Evolutionary conservation across 2,797 vertebrate genomes (phyloP).

Genomic region (Morus bassanus): DNA sequence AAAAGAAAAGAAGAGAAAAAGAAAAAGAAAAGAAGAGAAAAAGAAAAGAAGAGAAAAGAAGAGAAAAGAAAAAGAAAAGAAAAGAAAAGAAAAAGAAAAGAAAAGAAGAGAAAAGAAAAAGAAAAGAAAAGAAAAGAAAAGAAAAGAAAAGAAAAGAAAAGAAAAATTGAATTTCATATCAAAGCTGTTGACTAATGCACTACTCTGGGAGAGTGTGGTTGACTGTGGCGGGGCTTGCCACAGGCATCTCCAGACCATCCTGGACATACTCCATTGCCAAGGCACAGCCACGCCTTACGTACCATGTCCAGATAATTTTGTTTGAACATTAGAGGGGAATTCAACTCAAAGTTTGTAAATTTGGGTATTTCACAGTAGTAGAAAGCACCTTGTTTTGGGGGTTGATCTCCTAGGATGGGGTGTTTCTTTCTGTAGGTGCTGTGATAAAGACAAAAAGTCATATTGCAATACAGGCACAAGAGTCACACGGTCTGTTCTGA

Average conservation of each 20-base stretch:
- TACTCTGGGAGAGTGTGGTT: rapidly evolving
- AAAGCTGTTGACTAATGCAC: background rate
- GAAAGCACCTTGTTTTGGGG: background rate
- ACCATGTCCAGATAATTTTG: background rate
- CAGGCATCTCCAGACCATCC: background rate
- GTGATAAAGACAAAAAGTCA: background rate
- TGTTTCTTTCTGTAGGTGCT: background rate
- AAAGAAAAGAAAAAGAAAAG: no score
- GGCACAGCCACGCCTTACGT: background rate
- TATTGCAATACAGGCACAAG: background rate
- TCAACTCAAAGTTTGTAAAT: background rate
- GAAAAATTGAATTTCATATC: background rate
- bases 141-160: no score
- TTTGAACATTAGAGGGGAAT: background rate
- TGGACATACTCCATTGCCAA: background rate
- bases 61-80: no score
- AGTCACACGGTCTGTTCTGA: background rate
- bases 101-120: no score
- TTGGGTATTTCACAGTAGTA: background rate
- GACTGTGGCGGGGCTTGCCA: rapidly evolving
- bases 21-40: no score
- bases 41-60: no score
- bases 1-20: no score
- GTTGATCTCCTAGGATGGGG: background rate
- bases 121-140: no score